These are phyloP conservation scores for Microtus montanus DNA, from an alignment of 2,113 vertebrate species.

Conservation along the genomic window DNA sequence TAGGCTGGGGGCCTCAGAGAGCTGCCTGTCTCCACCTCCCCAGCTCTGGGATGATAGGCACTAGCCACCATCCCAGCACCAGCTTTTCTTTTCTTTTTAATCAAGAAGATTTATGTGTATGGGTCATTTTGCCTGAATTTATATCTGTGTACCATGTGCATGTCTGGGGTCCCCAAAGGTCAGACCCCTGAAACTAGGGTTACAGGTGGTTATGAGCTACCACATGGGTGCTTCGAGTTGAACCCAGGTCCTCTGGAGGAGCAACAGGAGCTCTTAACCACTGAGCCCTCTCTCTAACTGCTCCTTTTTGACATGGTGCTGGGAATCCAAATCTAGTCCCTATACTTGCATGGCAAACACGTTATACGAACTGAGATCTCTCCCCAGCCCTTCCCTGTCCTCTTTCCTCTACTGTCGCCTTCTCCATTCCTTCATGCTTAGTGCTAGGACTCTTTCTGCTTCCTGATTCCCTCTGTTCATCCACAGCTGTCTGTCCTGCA, in stretches of 20 bases:
- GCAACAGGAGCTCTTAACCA: neutral
- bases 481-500: constrained; percentile 92
- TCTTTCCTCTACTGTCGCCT: neutral
- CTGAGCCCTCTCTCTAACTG: neutral
- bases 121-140: neutral
- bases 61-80: neutral
- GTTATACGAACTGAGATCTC: neutral
- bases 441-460: neutral
- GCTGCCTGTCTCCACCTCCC: neutral
- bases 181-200: neutral
- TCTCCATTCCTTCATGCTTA: neutral
- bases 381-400: neutral
- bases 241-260: neutral
- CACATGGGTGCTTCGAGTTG: neutral
- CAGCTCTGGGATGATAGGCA: neutral
- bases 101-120: neutral
- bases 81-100: neutral
- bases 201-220: neutral
- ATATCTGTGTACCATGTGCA: neutral
- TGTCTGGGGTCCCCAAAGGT: neutral
- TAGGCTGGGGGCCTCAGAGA: neutral
- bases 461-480: neutral
- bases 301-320: neutral
- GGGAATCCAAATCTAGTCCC: neutral
- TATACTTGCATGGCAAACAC: neutral